phyloP scores from a whole-genome alignment of 1,140 invertebrate genomes.

The Amyelois transitella region DNA sequence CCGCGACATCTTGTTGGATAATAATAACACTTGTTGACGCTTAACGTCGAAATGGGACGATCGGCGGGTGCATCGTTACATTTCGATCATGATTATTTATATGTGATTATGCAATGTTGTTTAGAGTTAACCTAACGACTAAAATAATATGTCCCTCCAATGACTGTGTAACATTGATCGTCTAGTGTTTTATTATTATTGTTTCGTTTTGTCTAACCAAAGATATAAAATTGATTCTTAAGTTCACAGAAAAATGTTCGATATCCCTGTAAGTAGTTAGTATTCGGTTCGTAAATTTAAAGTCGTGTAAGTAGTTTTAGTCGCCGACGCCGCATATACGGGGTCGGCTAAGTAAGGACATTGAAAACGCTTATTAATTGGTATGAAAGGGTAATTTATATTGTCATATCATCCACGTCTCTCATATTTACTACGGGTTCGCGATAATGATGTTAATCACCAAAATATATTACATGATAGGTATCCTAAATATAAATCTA shows the following conservation, averaged over 20 bases:
- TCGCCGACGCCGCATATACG: conserved; percentile 51
- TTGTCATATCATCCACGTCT: conserved; percentile 74
- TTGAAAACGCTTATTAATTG: conserved; percentile 75
- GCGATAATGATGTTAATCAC: conserved; percentile 73
- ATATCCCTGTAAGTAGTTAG: conserved; percentile 65
- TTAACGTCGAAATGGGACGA: conserved; percentile 61
- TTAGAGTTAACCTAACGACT: conserved; percentile 69
- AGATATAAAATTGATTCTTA: conserved; percentile 52
- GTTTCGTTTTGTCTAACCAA: conserved; percentile 68
- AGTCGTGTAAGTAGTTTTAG: conserved; percentile 68
- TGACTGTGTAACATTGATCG: conserved; percentile 63
- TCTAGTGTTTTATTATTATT: conserved; percentile 53
- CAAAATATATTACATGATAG: conserved; percentile 69
- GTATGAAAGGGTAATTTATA: conserved; percentile 75
- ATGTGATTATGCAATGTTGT: conserved; percentile 68
- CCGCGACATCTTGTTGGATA: conserved; percentile 41
- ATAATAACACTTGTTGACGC: conserved; percentile 65
- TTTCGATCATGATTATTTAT: conserved; percentile 63
- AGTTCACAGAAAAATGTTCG: conserved; percentile 46
- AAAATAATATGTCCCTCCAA: conserved; percentile 66
- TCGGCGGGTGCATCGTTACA: conserved; percentile 44
- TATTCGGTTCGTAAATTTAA: conserved; percentile 64
- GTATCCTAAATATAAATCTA: conserved; percentile 66
- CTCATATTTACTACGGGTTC: conserved; percentile 74
- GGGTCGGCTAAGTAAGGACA: conserved; percentile 68